Evolutionary conservation across 2,113 vertebrate genomes (phyloP).

Genomic region (Aptenodytes patagonicus): DNA sequence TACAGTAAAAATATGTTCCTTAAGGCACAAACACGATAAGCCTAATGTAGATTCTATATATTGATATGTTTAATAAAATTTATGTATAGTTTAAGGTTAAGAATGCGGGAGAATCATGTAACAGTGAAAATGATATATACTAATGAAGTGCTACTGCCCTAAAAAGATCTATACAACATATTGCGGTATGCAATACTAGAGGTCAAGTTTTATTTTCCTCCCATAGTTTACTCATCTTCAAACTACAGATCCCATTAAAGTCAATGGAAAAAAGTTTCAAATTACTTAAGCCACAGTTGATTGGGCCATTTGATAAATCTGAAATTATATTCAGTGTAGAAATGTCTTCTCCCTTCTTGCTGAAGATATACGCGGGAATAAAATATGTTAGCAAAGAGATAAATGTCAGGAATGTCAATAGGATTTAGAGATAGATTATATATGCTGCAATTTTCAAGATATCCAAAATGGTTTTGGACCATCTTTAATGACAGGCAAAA

Average conservation of each 20-base stretch:
- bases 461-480: not conserved
- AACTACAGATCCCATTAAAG: not conserved
- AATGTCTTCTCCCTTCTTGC: not conserved
- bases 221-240: not conserved
- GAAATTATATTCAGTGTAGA: not conserved
- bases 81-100: not conserved
- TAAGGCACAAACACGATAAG: not conserved
- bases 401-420: not conserved
- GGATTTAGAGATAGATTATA: not conserved
- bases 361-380: not conserved
- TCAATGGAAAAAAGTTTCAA: not conserved
- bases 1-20: slow-evolving; percentile 19
- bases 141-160: not conserved
- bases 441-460: not conserved
- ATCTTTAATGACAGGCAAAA: not conserved
- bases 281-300: not conserved
- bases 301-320: not conserved
- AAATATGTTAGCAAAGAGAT: not conserved
- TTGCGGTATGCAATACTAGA: not conserved
- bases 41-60: not conserved
- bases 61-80: not conserved
- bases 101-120: not conserved
- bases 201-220: not conserved
- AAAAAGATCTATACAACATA: not conserved
- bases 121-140: not conserved